These are phyloP conservation scores for Tragelaphus imberbis DNA, from an alignment of 2,113 vertebrate species.

Conservation along the genomic window DNA sequence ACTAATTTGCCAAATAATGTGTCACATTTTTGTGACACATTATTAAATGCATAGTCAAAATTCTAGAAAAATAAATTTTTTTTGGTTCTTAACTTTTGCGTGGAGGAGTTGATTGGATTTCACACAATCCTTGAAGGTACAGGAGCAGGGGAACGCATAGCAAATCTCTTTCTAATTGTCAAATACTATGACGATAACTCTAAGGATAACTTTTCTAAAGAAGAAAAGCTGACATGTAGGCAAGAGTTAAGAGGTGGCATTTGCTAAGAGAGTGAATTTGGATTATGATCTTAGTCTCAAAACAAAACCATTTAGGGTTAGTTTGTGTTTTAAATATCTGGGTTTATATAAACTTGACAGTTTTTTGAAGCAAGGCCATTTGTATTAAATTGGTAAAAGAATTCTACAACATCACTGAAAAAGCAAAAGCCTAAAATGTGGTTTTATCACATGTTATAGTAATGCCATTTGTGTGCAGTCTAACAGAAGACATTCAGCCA, in stretches of 20 bases:
- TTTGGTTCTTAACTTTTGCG: neutral
- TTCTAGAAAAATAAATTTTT: neutral
- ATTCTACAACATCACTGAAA: neutral
- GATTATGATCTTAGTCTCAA: conserved; percentile 7
- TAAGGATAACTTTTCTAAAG: neutral
- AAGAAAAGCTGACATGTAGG: neutral
- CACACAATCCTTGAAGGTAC: neutral
- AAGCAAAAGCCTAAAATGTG: neutral
- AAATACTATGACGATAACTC: neutral
- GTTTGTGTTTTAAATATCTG: neutral
- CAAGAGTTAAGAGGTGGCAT: neutral
- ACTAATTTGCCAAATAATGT: neutral
- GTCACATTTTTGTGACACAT: neutral
- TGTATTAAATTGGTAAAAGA: neutral
- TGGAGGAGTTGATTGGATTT: neutral
- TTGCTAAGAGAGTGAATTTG: neutral
- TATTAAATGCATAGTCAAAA: neutral
- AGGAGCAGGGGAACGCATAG: neutral
- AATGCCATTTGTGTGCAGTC: neutral
- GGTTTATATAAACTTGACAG: neutral
- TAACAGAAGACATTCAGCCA: neutral
- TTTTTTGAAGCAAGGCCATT: neutral
- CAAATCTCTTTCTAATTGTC: neutral
- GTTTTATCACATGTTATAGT: neutral
- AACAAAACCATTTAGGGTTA: neutral